Evolutionary conservation across 2,797 vertebrate genomes (phyloP).

Genomic region (Chelmon rostratus): DNA sequence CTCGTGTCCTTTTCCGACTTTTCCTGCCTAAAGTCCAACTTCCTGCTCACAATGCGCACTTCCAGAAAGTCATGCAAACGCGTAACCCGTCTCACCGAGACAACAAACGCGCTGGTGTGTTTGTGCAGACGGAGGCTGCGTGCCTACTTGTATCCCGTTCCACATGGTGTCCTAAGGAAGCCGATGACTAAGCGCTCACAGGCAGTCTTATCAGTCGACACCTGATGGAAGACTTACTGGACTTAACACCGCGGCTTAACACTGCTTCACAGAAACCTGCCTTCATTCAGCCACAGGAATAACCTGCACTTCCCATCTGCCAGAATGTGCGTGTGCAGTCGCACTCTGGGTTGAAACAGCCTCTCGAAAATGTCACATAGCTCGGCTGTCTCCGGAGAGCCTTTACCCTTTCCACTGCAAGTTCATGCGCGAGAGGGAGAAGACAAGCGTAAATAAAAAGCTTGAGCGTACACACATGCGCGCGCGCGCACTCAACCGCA

Average conservation of each 20-base stretch:
- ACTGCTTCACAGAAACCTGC: constrained; percentile 66
- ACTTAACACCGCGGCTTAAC: constrained; percentile 74
- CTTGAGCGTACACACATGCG: constrained; percentile 45
- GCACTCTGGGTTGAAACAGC: constrained; percentile 64
- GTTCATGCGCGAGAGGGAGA: constrained; percentile 73
- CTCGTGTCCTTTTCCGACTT: constrained; percentile 34
- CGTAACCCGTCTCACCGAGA: constrained; percentile 41
- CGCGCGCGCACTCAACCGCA: constrained; percentile 24
- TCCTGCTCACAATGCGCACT: constrained; percentile 43
- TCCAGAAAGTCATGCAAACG: constrained; percentile 50
- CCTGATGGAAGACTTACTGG: constrained; percentile 76
- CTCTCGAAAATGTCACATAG: constrained; percentile 84
- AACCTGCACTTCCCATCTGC: constrained; percentile 57
- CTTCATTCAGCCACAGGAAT: constrained; percentile 70
- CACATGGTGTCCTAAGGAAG: constrained; percentile 48
- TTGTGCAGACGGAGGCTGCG: constrained; percentile 24
- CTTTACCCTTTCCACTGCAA: constrained; percentile 78
- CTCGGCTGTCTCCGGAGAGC: constrained; percentile 75
- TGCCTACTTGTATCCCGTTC: constrained; percentile 46
- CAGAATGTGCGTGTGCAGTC: constrained; percentile 49
- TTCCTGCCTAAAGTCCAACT: constrained; percentile 34
- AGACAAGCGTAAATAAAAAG: constrained; percentile 74
- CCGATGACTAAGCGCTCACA: constrained; percentile 64
- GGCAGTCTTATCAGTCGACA: constrained; percentile 71
- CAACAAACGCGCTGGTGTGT: constrained; percentile 44